Base-by-base conservation (phyloP, 2,888 invertebrate genomes). In the Protophormia terraenovae region DNA sequence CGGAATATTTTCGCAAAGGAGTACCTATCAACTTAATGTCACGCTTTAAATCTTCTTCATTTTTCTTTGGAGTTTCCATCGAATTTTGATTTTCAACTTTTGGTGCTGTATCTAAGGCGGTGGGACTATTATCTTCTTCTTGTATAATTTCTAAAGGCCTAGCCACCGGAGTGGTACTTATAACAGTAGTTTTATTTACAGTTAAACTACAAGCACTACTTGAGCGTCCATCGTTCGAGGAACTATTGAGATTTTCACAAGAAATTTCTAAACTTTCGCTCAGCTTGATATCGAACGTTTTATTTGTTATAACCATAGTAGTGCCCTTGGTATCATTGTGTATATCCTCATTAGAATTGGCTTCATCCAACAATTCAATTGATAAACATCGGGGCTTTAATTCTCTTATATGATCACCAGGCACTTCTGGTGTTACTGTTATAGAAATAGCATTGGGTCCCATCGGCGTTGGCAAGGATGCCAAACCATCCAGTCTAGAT, bases 1-100 rank as follows among this genome's bases (percentile, higher is more conserved):
- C 91, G 0, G 91, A 92, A 55, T 90, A 90, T 82, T 93, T 93
- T 0, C 91, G 89, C 50, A 93, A 47, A 0, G 93, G 93, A 0
- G 92, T 91, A 2, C 91, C 92, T 16, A 92, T 88, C 16, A 92
- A 62, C 45, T 90, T 88, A 3, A 93, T 89, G 64, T 92, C 93
- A 1, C 91, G 89, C 47, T 90, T 91, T 0, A 92, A 87, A 41
- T 91, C 86, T 5, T 87, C 60, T 53, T 72, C 79, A 0, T 62
- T 64, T n/a, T 66, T 64, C 64, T 73, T 84, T 14, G 45, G 64
- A n/a, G 84, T 84, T 73, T 76, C 79, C 10, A 73, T 62, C 3
- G 35, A 47, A 53, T 66, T 24, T 62, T 60, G 24, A 69, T 69
- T 24, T 69, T 77, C 47, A 29, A 32, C 8, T 69, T 38, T 73